These are phyloP conservation scores for fruit fly (Drosophila melanogaster) DNA, from an alignment of 1,140 invertebrate species.

Conservation along the genomic window Release_6_plus_ISO1_MT NC_004354.4:12110501-12111000, in stretches of 20 bases:
- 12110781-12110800: slow-evolving; percentile 5
- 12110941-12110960: too few species aligned
- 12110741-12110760: too few species aligned
- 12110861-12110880: neutral
- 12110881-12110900: neutral
- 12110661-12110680: neutral
- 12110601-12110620: slow-evolving; percentile 11
- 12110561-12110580: slow-evolving; percentile 7
- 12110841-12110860: neutral
- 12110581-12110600: neutral
- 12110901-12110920: too few species aligned
- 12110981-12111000: slow-evolving; percentile 7
- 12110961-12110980: slow-evolving; percentile 5
- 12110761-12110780: too few species aligned
- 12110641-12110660: neutral
- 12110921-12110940: too few species aligned
- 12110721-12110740: too few species aligned
- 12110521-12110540: neutral
- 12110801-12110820: slow-evolving; percentile 7
- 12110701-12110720: neutral
- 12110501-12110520: neutral
- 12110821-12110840: neutral
- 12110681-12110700: neutral
- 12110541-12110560: slow-evolving; percentile 1
- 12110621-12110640: slow-evolving; percentile 7